Conservation (phyloP, 2,888 invertebrate species). For the Drosophila silvestris region DNA sequence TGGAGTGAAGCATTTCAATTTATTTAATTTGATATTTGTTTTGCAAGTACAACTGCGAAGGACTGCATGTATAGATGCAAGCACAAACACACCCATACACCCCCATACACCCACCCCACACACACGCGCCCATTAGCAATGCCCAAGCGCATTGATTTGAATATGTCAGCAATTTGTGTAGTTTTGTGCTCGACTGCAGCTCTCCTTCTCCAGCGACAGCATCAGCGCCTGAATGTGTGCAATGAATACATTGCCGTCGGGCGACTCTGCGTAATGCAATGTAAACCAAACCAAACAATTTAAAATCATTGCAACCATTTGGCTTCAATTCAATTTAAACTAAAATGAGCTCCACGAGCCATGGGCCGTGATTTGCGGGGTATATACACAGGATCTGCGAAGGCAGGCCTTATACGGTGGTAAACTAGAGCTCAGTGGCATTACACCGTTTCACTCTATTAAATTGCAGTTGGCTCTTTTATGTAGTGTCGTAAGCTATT, state of each 20-base stretch:
- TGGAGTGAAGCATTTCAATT: constrained; percentile 56
- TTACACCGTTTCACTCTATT: constrained; percentile 42
- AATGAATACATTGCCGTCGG: constrained; percentile 41
- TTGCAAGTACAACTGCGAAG: constrained; percentile 56
- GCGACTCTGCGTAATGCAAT: constrained; percentile 73
- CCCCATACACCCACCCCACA: constrained; percentile 15
- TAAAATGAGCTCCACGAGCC: constrained; percentile 68
- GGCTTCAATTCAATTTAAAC: constrained; percentile 80
- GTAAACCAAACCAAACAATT: constrained; percentile 82
- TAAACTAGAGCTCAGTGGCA: constrained; percentile 22
- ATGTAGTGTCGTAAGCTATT: constrained; percentile 16
- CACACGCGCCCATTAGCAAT: constrained; percentile 36
- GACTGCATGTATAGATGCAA: constrained; percentile 46
- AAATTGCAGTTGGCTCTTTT: constrained; percentile 42
- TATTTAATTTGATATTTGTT: constrained; percentile 76
- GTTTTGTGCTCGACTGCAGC: constrained; percentile 74
- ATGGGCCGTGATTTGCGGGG: neutral
- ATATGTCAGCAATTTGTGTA: constrained; percentile 82
- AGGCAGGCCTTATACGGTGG: constrained; percentile 18
- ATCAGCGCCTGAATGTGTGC: constrained; percentile 32
- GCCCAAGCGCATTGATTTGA: constrained; percentile 77
- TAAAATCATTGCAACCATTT: constrained; percentile 78
- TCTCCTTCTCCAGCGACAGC: constrained; percentile 10
- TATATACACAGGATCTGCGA: neutral
- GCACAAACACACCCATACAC: constrained; percentile 21